Evolutionary conservation across 2,113 vertebrate genomes (phyloP).

Genomic region (Myrmecobius fasciatus): DNA sequence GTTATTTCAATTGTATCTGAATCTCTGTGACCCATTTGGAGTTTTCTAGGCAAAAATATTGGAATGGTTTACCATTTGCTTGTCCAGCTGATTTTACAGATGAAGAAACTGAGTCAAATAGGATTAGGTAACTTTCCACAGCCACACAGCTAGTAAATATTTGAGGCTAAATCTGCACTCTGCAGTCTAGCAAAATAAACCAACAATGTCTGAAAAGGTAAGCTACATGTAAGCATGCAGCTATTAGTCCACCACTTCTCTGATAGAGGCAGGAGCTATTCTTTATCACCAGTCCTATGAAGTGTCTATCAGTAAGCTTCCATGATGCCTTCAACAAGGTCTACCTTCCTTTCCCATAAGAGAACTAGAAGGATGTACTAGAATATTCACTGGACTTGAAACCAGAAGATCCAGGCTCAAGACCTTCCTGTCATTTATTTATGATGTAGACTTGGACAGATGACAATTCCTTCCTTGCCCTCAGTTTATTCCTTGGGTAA

Average conservation of each 20-base stretch:
- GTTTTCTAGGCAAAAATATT: not conserved
- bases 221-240: not conserved
- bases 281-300: not conserved
- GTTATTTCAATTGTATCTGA: not conserved
- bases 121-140: not conserved
- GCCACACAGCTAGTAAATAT: not conserved
- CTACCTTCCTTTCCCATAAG: not conserved
- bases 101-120: not conserved
- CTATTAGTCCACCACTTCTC: not conserved
- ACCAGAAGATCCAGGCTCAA: not conserved
- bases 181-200: not conserved
- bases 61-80: not conserved
- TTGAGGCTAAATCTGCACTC: not conserved
- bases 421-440: not conserved
- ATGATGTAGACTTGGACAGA: not conserved
- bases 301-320: not conserved
- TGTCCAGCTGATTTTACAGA: not conserved
- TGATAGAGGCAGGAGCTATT: not conserved
- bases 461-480: not conserved
- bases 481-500: not conserved
- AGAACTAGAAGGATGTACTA: not conserved
- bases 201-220: not conserved
- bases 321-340: not conserved
- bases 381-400: not conserved
- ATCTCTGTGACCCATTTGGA: not conserved